A percentile compares a stretch with the other conserved stretches of the same genome.
phyloP scores from a whole-genome alignment of 2,797 vertebrate species.

The Todus mexicanus region DNA sequence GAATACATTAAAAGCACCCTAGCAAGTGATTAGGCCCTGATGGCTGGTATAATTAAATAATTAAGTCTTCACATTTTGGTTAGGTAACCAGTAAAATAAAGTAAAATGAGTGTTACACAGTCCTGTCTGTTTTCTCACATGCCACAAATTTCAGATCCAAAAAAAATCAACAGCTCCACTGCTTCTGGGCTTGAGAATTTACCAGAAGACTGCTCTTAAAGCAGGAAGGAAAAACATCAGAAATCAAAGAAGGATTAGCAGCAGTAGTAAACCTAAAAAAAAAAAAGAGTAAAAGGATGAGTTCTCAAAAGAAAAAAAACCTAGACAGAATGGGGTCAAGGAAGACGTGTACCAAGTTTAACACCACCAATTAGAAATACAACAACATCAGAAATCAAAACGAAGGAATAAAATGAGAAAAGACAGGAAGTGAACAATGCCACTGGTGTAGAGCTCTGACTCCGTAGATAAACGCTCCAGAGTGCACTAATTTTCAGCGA shows the following conservation, averaged over 20 bases:
- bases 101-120: background rate
- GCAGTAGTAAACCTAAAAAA: background rate
- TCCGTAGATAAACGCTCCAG: background rate
- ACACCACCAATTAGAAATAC: background rate
- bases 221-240: background rate
- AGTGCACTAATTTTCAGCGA: background rate
- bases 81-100: background rate
- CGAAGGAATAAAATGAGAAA: background rate
- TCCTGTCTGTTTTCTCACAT: background rate
- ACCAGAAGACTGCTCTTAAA: background rate
- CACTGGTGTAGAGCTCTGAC: background rate
- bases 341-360: background rate
- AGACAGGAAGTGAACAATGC: background rate
- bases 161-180: background rate
- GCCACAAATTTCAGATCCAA: background rate
- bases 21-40: background rate
- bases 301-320: background rate
- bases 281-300: background rate
- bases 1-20: background rate
- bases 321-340: constrained; percentile 15
- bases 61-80: background rate
- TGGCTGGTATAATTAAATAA: background rate
- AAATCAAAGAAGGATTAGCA: background rate
- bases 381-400: background rate
- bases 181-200: background rate